Evolutionary conservation across 2,888 invertebrate genomes (phyloP), one percentile per base, ranked within the genome.

Genomic region (Drosophila neonasuta): DNA sequence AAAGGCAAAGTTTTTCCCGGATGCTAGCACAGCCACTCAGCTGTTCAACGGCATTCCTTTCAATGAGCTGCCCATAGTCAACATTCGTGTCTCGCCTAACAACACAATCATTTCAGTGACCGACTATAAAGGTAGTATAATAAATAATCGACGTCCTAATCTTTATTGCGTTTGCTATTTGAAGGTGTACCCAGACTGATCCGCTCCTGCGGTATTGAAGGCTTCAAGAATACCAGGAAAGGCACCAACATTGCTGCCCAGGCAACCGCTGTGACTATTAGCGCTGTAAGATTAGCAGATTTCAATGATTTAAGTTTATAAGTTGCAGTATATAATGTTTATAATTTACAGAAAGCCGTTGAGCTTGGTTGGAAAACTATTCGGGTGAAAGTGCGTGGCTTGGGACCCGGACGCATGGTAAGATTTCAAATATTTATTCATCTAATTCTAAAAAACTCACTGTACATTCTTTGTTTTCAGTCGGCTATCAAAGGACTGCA

Each of bases 241-340:
- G 98, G 98, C 69, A 99, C 99, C 4, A 98, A 97, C 89, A 95
- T 99, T 86, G 99, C 99, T 41, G 99, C 98, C 2, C 98, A 99
- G 91, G 96, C 98, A 10, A 96, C 98, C 24, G 98, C 97, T 24
- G 94, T 97, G 58, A 94, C 92, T 63, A 91, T 97, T 79, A 95
- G 95, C 75, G 91, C 92, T 64, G 97, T 97, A 92, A 92, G 93
- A 9, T 36, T 0, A 3, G 2, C 1, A 7, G 39, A 9, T 9
- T 17, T 9, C n/a, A 15, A 24, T 39, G 4, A 11, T 8, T 20
- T 5, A 4, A 36, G 15, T n/a, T 9, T 48, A 9, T 42, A 1
- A 3, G 20, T 20, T 20, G 4, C 3, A 13, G n/a, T 20, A 4
- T 30, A 34, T 55, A 32, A 1, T 10, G 30, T 30, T 15, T 17